phyloP scores from a whole-genome alignment of 2,113 vertebrate species.

The Conger conger region DNA sequence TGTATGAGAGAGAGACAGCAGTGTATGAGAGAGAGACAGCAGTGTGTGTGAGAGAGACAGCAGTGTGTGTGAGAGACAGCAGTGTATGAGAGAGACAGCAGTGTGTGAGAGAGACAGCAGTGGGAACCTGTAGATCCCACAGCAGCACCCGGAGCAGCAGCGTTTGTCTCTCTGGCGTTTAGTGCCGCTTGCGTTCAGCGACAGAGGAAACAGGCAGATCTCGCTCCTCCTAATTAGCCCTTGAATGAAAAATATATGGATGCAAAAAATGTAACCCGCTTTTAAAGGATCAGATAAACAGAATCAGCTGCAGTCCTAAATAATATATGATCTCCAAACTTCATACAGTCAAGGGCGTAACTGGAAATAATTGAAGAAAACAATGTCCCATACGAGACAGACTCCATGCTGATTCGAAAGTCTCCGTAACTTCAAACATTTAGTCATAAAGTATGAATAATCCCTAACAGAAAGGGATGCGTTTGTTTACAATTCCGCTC shows the following conservation, averaged over 20 bases:
- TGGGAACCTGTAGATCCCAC: not conserved
- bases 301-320: slow-evolving; percentile 74
- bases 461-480: slow-evolving; percentile 64
- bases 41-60: not conserved
- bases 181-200: slow-evolving; percentile 66
- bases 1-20: no score
- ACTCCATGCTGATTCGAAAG: slow-evolving; percentile 72
- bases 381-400: slow-evolving; percentile 73
- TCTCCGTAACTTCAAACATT: slow-evolving; percentile 74
- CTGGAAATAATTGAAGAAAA: slow-evolving; percentile 79
- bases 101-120: not conserved
- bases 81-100: no score
- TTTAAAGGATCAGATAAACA: slow-evolving; percentile 73
- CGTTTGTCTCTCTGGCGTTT: slow-evolving; percentile 47
- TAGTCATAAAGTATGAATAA: slow-evolving; percentile 76
- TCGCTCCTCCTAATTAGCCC: slow-evolving; percentile 70
- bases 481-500: slow-evolving; percentile 71
- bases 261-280: slow-evolving; percentile 64
- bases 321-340: slow-evolving; percentile 75
- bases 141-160: not conserved
- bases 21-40: not conserved
- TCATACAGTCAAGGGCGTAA: slow-evolving; percentile 67
- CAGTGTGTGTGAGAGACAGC: not conserved
- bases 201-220: slow-evolving; percentile 66
- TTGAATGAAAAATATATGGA: slow-evolving; percentile 70